These are phyloP conservation scores for Channa argus DNA, from an alignment of 2,113 vertebrate genomes.

Conservation along the genomic window DNA sequence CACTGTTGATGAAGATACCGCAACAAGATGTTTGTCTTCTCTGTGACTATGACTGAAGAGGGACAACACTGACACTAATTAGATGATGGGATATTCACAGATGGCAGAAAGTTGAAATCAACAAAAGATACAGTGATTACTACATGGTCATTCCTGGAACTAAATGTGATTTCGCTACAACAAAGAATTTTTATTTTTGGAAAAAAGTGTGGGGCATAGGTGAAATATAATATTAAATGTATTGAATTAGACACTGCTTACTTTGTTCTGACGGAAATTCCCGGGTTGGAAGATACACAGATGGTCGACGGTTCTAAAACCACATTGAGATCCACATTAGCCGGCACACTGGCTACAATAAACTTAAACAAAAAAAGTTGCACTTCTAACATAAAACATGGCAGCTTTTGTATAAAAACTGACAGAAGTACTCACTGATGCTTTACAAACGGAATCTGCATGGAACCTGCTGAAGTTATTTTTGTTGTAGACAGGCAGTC, in stretches of 20 bases:
- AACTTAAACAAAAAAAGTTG: background rate
- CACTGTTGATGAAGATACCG: slow-evolving; percentile 96
- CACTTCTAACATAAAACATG: background rate
- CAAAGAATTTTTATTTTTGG: no score
- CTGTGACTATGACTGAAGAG: slow-evolving; percentile 93
- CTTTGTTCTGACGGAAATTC: slow-evolving; percentile 94
- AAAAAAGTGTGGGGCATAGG: no score
- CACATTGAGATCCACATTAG: slow-evolving; percentile 14
- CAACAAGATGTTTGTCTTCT: slow-evolving; percentile 96
- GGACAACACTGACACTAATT: slow-evolving; percentile 21
- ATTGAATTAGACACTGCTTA: no score
- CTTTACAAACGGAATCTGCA: slow-evolving; percentile 94
- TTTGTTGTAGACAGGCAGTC: slow-evolving; percentile 94
- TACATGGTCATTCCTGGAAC: no score
- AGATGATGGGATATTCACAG: background rate
- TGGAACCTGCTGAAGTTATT: slow-evolving; percentile 97
- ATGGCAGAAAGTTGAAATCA: no score
- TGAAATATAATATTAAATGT: no score
- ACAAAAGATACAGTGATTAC: no score
- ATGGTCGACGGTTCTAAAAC: slow-evolving; percentile 89
- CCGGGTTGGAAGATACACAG: slow-evolving; percentile 91
- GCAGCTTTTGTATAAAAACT: no score
- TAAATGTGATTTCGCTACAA: no score
- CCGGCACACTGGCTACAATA: background rate
- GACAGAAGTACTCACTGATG: slow-evolving; percentile 87